phyloP scores from a whole-genome alignment of 2,888 invertebrate species.

The Perizoma affinitatum region DNA sequence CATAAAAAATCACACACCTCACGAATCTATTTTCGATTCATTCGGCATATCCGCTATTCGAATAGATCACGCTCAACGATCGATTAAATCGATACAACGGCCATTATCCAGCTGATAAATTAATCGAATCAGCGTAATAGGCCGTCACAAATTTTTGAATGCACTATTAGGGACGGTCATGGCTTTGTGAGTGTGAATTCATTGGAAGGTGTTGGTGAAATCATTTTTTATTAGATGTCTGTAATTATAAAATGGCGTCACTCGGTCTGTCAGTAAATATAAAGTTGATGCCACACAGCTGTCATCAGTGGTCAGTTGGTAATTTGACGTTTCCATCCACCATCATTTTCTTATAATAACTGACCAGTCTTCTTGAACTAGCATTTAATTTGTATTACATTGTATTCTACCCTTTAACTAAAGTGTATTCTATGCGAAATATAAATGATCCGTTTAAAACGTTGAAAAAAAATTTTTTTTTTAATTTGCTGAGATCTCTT shows the following conservation, averaged over 20 bases:
- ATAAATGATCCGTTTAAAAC: too few relatives aligned
- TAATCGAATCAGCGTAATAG: constrained; percentile 80
- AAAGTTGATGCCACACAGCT: not conserved
- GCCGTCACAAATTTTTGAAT: constrained; percentile 75
- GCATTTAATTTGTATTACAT: too few relatives aligned
- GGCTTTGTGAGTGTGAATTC: constrained; percentile 12
- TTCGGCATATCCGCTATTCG: constrained; percentile 59
- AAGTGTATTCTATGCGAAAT: too few relatives aligned
- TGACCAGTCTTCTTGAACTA: too few relatives aligned
- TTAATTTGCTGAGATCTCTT: too few relatives aligned
- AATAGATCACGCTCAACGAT: constrained; percentile 63
- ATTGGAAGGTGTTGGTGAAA: constrained; percentile 15
- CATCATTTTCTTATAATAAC: too few relatives aligned
- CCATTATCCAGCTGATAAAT: constrained; percentile 79
- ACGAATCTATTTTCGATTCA: constrained; percentile 25
- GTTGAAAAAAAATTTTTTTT: too few relatives aligned
- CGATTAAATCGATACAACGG: constrained; percentile 59
- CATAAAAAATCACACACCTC: constrained; percentile 7
- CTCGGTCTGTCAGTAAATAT: constrained; percentile 3
- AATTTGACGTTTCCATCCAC: too few relatives aligned
- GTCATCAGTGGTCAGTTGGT: not conserved
- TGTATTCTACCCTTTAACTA: too few relatives aligned
- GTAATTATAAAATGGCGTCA: constrained; percentile 11
- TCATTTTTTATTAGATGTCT: constrained; percentile 20
- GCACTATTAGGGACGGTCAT: constrained; percentile 60